phyloP scores from a whole-genome alignment of 2,113 vertebrate genomes.

The Hemibagrus wyckioides region DNA sequence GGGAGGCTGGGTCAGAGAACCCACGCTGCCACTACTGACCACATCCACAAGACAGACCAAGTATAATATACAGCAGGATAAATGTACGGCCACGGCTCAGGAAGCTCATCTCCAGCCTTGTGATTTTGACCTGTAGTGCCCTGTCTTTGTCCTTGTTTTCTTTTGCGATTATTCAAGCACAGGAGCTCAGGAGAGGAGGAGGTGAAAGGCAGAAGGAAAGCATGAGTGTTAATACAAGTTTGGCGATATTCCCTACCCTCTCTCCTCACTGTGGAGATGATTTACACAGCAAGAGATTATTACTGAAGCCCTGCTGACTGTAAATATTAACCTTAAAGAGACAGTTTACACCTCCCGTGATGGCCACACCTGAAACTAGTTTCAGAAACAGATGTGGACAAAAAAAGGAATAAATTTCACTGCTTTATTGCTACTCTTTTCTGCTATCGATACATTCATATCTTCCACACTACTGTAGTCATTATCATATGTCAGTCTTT shows the following conservation, averaged over 20 bases:
- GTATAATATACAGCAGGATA: conserved; percentile 77
- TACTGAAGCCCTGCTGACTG: neutral
- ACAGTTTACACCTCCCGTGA: neutral
- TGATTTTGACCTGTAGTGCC: conserved; percentile 60
- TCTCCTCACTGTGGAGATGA: conserved; percentile 23
- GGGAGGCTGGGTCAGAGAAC: conserved; percentile 93
- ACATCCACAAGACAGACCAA: conserved; percentile 81
- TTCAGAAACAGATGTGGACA: neutral
- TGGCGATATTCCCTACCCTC: neutral
- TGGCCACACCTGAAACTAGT: neutral
- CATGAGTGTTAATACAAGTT: neutral
- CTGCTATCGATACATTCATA: neutral
- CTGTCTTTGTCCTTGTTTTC: conserved; percentile 2
- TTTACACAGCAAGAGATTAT: conserved; percentile 23
- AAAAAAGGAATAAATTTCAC: neutral
- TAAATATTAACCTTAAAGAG: conserved; percentile 37
- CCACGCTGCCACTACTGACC: conserved; percentile 78
- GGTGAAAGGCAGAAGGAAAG: neutral
- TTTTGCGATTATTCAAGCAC: conserved; percentile 8
- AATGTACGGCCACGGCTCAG: conserved; percentile 68
- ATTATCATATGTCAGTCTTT: neutral
- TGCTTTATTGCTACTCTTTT: neutral
- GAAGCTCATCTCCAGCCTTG: conserved; percentile 65
- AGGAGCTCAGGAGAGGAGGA: neutral
- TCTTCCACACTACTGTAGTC: neutral